A percentile compares a stretch with the other conserved stretches of the same genome.
Evolutionary conservation across 2,113 vertebrate species (phyloP).

Genomic region (Dicrurus megarhynchus): DNA sequence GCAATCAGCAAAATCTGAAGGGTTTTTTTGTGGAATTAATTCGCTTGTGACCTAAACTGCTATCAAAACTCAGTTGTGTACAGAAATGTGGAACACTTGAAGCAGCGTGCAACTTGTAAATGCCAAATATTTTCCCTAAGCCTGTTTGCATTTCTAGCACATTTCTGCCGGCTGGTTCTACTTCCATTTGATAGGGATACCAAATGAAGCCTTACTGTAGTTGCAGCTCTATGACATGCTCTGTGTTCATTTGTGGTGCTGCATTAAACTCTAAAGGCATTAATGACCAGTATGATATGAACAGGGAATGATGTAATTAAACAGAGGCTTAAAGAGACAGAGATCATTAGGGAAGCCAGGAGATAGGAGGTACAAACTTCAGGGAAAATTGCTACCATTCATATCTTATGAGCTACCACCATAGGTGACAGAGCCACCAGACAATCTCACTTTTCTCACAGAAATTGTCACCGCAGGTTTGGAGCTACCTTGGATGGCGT

Average conservation of each 20-base stretch:
- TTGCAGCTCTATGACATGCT: background rate
- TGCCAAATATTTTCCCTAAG: background rate
- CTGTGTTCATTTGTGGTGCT: constrained; percentile 2
- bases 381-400: background rate
- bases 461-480: background rate
- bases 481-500: background rate
- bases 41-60: background rate
- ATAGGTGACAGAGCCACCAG: background rate
- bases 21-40: background rate
- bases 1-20: background rate
- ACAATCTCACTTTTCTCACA: background rate
- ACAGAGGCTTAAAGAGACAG: background rate
- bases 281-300: background rate
- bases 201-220: background rate
- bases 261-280: background rate
- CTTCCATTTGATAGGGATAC: background rate
- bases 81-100: background rate
- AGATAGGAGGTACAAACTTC: background rate
- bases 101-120: background rate
- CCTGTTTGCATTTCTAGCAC: background rate
- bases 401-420: background rate
- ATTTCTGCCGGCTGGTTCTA: background rate
- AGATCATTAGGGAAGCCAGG: background rate
- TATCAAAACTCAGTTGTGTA: background rate
- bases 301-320: background rate